Percentiles rank a stretch among this genome's conserved stretches.
Evolutionary conservation across 2,797 vertebrate species (phyloP).

Genomic region (Ataeniobius toweri): DNA sequence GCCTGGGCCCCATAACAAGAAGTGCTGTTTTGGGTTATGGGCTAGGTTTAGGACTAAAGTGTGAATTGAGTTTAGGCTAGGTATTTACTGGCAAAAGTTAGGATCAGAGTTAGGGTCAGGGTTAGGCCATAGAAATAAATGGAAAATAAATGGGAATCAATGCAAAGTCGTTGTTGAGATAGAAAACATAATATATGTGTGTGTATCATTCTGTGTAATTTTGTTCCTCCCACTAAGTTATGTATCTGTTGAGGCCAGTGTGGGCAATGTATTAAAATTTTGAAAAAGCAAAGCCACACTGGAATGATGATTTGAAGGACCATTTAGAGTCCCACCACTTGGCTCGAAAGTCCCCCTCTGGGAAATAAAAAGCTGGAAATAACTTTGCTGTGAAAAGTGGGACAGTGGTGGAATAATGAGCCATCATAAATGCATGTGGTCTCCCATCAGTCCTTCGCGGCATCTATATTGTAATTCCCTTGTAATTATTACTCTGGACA

Average conservation of each 20-base stretch:
- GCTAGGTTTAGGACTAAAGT: no score
- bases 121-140: no score
- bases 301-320: slow-evolving; percentile 49
- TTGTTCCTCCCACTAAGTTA: slow-evolving; percentile 77
- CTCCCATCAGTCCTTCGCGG: slow-evolving; percentile 28
- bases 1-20: no score
- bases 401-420: slow-evolving; percentile 34
- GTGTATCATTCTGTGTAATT: slow-evolving; percentile 61
- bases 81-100: no score
- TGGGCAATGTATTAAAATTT: slow-evolving; percentile 65
- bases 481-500: slow-evolving; percentile 27
- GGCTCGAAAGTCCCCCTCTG: slow-evolving; percentile 35
- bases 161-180: no score
- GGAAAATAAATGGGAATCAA: no score
- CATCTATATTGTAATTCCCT: slow-evolving; percentile 28
- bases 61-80: no score
- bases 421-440: slow-evolving; percentile 49
- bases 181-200: not conserved
- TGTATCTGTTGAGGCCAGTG: slow-evolving; percentile 66
- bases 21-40: no score
- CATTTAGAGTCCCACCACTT: slow-evolving; percentile 33
- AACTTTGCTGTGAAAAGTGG: slow-evolving; percentile 23
- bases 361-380: slow-evolving; percentile 22
- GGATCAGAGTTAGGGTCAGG: no score
- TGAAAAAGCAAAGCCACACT: slow-evolving; percentile 46